Evolutionary conservation across 2,797 vertebrate genomes (phyloP), one percentile per base, ranked within the genome.

Genomic region (Apodemus agrarius): DNA sequence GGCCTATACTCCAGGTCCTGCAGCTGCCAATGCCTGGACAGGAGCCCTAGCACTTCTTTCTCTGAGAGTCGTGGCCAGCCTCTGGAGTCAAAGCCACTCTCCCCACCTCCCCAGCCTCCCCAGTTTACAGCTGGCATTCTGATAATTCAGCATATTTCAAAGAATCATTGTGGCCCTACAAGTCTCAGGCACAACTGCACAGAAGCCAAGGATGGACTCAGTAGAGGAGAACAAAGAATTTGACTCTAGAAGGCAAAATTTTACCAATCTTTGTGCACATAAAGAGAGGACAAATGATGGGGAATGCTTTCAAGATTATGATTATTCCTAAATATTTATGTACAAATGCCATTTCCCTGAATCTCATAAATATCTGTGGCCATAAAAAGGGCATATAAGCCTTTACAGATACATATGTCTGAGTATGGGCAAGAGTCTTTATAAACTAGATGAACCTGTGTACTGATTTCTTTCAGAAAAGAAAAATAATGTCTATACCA

Each of bases 251-350:
- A 95, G 43, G 46, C 80, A 83, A 91, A 49, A 67, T 63, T 92
- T 94, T 89, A 49, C 83, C 46, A 34, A 84, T 40, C 52, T 7
- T 11, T 14, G 31, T 65, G 81, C 95, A 79, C 72, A 87, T n/a
- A 67, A 86, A 96, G 46, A 89, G 63, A 95, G 93, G 90, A 76
- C 31, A 92, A 95, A 86, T 65, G 43, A 76, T 76, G 86, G 8
- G 26, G 75, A 90, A 37, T 34, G 11, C 26, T 69, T 86, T 93
- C 43, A 93, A 85, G n/a, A 59, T 34, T 72, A 93, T 88, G 69
- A 80, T 82, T n/a, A n/a, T 59, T 69, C 59, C 79, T 90, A 96
- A 89, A 95, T 92, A 95, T 90, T 96, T 95, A 91, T 57, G 43
- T 43, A 79, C 57, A 90, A 88, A 94, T 21, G 76, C 29, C 16